phyloP scores from a whole-genome alignment of 2,113 vertebrate genomes.

The Trichomycterus rosablanca region DNA sequence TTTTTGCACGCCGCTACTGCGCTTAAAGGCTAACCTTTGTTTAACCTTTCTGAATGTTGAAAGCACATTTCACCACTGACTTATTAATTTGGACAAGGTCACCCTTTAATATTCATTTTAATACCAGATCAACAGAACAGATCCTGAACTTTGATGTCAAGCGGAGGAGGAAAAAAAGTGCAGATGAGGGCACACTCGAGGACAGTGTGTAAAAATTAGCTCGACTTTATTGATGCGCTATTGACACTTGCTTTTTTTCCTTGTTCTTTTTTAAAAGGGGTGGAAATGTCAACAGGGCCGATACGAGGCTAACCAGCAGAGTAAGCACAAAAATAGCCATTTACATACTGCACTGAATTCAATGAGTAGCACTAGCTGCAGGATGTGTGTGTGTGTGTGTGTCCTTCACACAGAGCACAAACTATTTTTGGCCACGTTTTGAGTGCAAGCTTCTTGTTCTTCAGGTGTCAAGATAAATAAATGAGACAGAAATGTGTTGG shows the following conservation, averaged over 20 bases:
- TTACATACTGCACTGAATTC: constrained; percentile 42
- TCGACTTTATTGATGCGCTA: constrained; percentile 44
- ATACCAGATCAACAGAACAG: constrained; percentile 49
- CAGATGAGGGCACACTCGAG: constrained; percentile 43
- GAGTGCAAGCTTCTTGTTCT: constrained; percentile 19
- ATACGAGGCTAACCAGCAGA: constrained; percentile 30
- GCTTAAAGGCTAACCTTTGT: constrained; percentile 52
- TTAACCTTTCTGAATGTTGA: constrained; percentile 54
- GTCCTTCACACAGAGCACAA: constrained; percentile 30
- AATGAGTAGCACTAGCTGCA: constrained; percentile 33
- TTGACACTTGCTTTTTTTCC: constrained; percentile 37
- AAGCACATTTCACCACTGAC: constrained; percentile 51
- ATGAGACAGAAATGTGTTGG: constrained; percentile 18
- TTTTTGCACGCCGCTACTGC: not conserved
- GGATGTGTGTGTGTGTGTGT: constrained; percentile 26
- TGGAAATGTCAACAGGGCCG: constrained; percentile 34
- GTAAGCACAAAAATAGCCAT: constrained; percentile 45
- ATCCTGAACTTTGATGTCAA: constrained; percentile 52
- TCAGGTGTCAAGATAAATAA: constrained; percentile 25
- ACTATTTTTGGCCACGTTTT: constrained; percentile 26
- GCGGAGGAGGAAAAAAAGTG: constrained; percentile 21
- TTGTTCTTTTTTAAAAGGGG: constrained; percentile 26
- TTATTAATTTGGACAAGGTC: constrained; percentile 59
- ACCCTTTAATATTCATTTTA: constrained; percentile 48
- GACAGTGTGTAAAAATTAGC: constrained; percentile 40